Evolutionary conservation across 2,797 vertebrate genomes (phyloP).

Genomic region (Spondyliosoma cantharus): DNA sequence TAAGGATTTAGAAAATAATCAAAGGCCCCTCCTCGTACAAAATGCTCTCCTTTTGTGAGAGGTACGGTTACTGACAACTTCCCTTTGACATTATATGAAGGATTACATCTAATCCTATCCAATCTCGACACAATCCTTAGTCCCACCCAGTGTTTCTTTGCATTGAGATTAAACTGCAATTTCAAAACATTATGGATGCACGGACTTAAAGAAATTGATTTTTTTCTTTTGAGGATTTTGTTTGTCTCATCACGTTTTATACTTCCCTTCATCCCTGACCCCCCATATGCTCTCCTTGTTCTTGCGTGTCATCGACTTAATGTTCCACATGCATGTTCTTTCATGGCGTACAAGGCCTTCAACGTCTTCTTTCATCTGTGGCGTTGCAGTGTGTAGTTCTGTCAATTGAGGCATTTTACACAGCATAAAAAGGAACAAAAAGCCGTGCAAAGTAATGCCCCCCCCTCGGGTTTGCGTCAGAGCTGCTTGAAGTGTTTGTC

Average conservation of each 20-base stretch:
- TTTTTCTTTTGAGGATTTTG: constrained; percentile 51
- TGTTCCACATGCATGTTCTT: constrained; percentile 36
- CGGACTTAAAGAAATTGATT: constrained; percentile 60
- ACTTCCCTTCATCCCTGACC: constrained; percentile 42
- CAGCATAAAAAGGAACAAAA: constrained; percentile 47
- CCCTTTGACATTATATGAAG: constrained; percentile 69
- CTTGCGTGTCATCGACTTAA: constrained; percentile 46
- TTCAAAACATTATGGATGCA: constrained; percentile 52
- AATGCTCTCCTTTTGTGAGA: constrained; percentile 44
- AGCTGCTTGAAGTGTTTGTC: constrained; percentile 70
- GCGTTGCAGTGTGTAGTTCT: constrained; percentile 45
- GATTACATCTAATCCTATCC: constrained; percentile 76
- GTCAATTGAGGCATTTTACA: constrained; percentile 59
- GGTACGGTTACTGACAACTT: constrained; percentile 38
- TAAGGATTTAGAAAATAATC: constrained; percentile 62
- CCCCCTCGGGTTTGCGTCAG: constrained; percentile 40
- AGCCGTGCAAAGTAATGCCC: constrained; percentile 40
- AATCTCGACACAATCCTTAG: constrained; percentile 53
- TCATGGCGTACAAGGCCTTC: constrained; percentile 19
- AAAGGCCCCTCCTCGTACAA: constrained; percentile 33
- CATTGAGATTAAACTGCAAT: constrained; percentile 68
- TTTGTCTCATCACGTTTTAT: constrained; percentile 50
- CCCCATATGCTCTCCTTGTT: constrained; percentile 43
- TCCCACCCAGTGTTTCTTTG: constrained; percentile 44
- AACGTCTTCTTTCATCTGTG: constrained; percentile 47